Evolutionary conservation across 2,113 vertebrate species (phyloP), one percentile per base, ranked within the genome.

Genomic region (Triplophysa dalaica): DNA sequence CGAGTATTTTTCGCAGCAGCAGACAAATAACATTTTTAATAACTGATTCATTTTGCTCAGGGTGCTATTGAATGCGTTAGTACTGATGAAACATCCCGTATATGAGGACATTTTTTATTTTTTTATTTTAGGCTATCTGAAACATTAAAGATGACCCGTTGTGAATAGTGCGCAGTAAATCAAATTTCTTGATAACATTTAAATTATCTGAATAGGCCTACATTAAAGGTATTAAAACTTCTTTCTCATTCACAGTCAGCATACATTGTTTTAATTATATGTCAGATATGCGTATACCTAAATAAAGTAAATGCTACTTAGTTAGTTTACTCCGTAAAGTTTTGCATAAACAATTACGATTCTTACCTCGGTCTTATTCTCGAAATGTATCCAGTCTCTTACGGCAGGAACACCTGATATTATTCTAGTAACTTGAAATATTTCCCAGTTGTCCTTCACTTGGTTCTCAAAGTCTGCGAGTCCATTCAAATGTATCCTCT

Each of bases 371-470:
- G 26, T 76, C 24, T 54, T 64, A 21, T 62, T 22, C 56, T 62
- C n/a, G 10, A 21, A 58, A 58, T 5, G 41, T 65, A 54, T 65
- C 74, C 74, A 38, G 45, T 33, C 2, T 76, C 24, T 24, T 11
- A 43, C 13, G 16, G 33, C 50, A 43, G 56, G 43, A 45, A 33
- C 61, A 50, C 62, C 64, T 54, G 61, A 48, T 62, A 48, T 48
- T 5, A 11, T 63, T 19, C 48, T 65, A 33, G 14, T 54, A 29
- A 43, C 74, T 33, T 22, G 58, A n/a, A 75, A 58, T 75, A 76
- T 76, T 65, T 76, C 62, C 79, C 82, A 81, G 56, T 66, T 62
- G 74, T 81, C 74, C 74, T 76, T 65, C 50, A 45, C 62, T 21
- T 19, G 22, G 33, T 56, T 80, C 19, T 80, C 41, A 62, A 75